A percentile compares a stretch with the other conserved stretches of the same genome.
These are phyloP conservation scores for Indicator indicator DNA, from an alignment of 2,113 vertebrate species.

Conservation along the genomic window DNA sequence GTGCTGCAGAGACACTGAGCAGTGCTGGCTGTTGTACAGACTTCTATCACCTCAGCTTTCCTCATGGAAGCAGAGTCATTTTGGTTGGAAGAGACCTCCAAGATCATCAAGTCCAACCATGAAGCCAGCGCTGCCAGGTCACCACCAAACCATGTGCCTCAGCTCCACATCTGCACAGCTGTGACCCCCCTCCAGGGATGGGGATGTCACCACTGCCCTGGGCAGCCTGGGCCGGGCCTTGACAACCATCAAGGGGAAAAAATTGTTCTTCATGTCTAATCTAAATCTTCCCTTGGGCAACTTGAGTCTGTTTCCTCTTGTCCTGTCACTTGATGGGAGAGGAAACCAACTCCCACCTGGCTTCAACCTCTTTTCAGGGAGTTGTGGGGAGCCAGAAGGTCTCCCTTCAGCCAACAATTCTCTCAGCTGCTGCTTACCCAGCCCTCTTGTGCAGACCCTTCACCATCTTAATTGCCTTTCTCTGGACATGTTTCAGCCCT, in stretches of 20 bases:
- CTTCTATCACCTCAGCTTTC: neutral
- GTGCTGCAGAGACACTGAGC: neutral
- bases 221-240: neutral
- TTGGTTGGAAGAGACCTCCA: neutral
- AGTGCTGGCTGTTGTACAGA: accelerated
- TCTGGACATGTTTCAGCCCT: neutral
- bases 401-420: neutral
- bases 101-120: neutral
- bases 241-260: neutral
- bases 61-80: neutral
- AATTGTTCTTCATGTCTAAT: neutral
- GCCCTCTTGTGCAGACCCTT: neutral
- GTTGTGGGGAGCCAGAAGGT: neutral
- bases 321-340: neutral
- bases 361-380: neutral
- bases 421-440: neutral
- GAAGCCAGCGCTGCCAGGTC: neutral
- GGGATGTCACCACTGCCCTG: neutral
- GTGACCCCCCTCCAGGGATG: neutral
- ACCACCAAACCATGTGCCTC: neutral
- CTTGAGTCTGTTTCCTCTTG: neutral
- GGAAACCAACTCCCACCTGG: neutral
- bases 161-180: neutral
- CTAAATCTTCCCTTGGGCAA: neutral
- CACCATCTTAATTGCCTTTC: neutral